Base-by-base conservation (phyloP, 2,888 invertebrate genomes). In the Orthosia cruda region DNA sequence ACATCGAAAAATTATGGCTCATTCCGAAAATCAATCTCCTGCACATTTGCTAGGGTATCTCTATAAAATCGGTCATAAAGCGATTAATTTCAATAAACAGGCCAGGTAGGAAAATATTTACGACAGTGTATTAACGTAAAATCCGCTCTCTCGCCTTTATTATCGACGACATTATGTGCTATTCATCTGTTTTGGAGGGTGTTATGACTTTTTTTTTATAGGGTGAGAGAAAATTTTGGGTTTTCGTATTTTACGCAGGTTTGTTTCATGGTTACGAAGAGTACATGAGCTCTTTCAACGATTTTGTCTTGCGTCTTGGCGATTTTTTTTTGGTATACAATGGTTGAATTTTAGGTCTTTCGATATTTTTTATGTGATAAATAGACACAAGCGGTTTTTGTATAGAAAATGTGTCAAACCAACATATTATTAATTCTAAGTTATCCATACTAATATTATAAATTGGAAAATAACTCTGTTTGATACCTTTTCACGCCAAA, bases 41-140 rank as follows among this genome's bases (percentile, higher is more conserved):
- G 11, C 55, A 23, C n/a, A 65, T 75, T 73, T 72, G n/a, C 47
- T 52, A 16, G 47, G 52, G 32, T 71, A 81, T 73, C 73, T 52
- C 65, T 71, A 81, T 81, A 72, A 81, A 85, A 79, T 62, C 3
- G 23, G 13, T 23, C 62, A 55, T 66, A 68, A 77, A 59, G 55
- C 64, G 76, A 80, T 84, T 84, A 86, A 86, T 86, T 79, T 76
- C 76, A 84, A 83, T 86, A 81, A 81, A 71, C 75, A 75, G 40
- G 72, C 23, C 65, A 65, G 77, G 71, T 68, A 75, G 69, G 70
- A 77, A 77, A 82, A 75, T 80, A 74, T 86, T 86, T 81, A 86
- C 73, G 84, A 84, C 64, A 71, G 62, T 62, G 54, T 80, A 71
- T 74, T 78, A 77, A 71, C 79, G 68, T 74, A 68, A 73, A 77